Percentiles rank a stretch among this genome's conserved stretches.
Conservation (phyloP, 2,797 vertebrate genomes). For the Coracias cyanogaster region DNA sequence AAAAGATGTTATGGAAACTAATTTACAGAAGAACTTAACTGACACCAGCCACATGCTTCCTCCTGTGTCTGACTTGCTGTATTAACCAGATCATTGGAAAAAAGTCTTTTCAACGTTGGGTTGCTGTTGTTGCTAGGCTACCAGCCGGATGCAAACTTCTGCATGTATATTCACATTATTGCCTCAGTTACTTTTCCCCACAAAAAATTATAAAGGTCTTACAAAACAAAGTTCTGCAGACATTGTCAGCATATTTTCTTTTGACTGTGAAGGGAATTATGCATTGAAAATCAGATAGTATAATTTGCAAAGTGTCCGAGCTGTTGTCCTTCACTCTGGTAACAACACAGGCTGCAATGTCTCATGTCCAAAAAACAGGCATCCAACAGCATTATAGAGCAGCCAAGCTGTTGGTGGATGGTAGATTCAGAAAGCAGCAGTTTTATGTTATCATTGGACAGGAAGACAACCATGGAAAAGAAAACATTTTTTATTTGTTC, state of each 20-base stretch:
- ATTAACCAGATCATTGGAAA: neutral
- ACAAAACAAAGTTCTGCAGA: neutral
- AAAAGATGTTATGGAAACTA: neutral
- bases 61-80: neutral
- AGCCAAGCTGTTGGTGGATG: neutral
- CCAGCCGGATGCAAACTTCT: neutral
- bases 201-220: neutral
- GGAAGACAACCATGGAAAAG: neutral
- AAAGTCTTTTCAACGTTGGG: neutral
- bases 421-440: neutral
- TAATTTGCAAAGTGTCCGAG: neutral
- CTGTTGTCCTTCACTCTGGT: neutral
- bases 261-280: neutral
- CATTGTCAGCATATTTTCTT: neutral
- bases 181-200: neutral
- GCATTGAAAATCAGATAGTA: neutral
- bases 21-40: neutral
- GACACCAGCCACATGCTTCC: neutral
- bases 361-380: neutral
- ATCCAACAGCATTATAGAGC: neutral
- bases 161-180: neutral
- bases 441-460: neutral
- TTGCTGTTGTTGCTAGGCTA: slow-evolving; percentile 40
- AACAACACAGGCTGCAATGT: neutral
- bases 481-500: neutral